Base-by-base conservation (phyloP, 2,888 invertebrate species). In the Phania funesta region DNA sequence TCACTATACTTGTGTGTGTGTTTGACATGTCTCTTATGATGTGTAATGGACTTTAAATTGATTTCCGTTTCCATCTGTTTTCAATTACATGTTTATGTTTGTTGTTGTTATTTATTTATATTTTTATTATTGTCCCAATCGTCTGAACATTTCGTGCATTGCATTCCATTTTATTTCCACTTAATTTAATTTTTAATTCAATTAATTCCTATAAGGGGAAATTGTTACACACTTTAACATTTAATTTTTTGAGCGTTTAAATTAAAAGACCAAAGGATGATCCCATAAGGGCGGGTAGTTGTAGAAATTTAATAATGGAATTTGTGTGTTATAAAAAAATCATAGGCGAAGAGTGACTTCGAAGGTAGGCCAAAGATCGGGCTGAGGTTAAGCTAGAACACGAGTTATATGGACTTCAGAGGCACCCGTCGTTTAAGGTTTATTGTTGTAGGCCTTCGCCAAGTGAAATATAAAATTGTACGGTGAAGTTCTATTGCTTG, bases 151-250 rank as follows among this genome's bases (percentile, higher is more conserved):
- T 58, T 60, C 18, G 24, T 60, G 60, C 48, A 50, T 38, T 65
- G 35, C 35, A 54, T 18, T 41, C 18, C 22, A 64, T 2, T 68
- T 50, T 38, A 48, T 50, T 77, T 62, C 60, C 52, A 52, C 62
- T 62, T 54, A 62, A 77, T 70, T 77, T 54, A n/a, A 52, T 46
- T 46, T 62, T 44, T 54, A 70, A 62, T 62, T 62, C 16, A 77
- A 70, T 77, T 77, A 54, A 58, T 52, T 26, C 38, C 46, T 13
- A 65, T 48, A 18, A 74, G 64, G 32, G 18, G 3, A 16, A 58
- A 44, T 68, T 52, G 38, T 9, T 38, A 26, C 13, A 11, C 7
- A 65, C 38, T 52, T 48, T 18, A 38, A 13, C 35, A n/a, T n/a
- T n/a, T 7, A 7, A 29, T 29, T 29, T 29, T 44, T 8, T 44